A percentile compares a stretch with the other conserved stretches of the same genome.
Conservation (phyloP, 2,888 invertebrate species). For the Rhamnusium bicolor region DNA sequence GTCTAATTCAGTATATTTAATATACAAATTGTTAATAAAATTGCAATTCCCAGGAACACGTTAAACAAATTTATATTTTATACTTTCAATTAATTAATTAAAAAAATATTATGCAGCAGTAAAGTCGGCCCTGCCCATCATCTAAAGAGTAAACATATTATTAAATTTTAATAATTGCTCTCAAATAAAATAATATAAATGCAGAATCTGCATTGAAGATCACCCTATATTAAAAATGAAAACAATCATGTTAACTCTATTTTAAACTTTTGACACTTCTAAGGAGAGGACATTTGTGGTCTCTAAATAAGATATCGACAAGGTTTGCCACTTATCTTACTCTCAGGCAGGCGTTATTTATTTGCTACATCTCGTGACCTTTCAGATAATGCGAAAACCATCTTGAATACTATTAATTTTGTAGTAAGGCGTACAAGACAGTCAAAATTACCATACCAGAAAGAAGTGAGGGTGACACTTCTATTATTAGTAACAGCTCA, state of each 20-base stretch:
- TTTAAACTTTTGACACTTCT: neutral
- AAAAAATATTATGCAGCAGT: too few relatives aligned
- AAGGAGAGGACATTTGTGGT: neutral
- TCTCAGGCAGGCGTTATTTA: neutral
- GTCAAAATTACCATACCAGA: neutral
- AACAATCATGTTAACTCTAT: neutral
- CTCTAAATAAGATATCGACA: neutral
- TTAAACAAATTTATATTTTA: too few relatives aligned
- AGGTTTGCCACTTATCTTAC: conserved; percentile 2
- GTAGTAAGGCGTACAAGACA: neutral
- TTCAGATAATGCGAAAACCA: conserved; percentile 1
- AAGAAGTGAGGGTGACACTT: neutral
- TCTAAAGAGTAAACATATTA: too few relatives aligned
- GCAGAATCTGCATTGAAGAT: neutral
- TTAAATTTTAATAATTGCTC: too few relatives aligned
- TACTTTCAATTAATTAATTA: too few relatives aligned
- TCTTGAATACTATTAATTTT: conserved; percentile 1
- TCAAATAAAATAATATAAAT: neutral
- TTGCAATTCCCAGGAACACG: too few relatives aligned
- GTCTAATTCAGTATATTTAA: too few relatives aligned
- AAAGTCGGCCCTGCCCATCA: too few relatives aligned
- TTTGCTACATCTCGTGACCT: neutral
- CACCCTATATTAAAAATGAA: neutral
- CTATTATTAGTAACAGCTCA: neutral
- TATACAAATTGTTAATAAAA: too few relatives aligned